Percentiles rank a stretch among this genome's conserved stretches.
Evolutionary conservation across 2,888 invertebrate genomes (phyloP).

Genomic region (Smittia aterrima): DNA sequence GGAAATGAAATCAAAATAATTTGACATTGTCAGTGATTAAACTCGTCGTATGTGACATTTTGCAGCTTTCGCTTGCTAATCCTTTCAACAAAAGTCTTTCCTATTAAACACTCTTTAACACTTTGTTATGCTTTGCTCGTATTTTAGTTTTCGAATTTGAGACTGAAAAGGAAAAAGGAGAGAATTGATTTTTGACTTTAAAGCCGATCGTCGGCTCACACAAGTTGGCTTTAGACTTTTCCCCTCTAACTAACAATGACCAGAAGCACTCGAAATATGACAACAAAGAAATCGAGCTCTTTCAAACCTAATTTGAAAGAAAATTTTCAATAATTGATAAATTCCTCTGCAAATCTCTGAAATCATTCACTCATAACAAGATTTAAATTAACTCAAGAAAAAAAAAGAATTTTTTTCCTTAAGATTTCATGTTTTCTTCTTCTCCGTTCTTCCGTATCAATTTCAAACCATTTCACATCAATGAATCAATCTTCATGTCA

Average conservation of each 20-base stretch:
- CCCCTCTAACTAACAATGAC: not conserved
- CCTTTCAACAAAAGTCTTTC: not conserved
- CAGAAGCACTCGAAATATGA: slow-evolving; percentile 14
- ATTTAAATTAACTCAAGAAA: slow-evolving; percentile 33
- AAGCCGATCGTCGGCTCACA: no score
- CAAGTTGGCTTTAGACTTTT: no score
- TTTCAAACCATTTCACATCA: slow-evolving; percentile 38
- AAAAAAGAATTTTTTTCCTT: no score
- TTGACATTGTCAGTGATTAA: not conserved
- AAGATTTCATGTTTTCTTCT: not conserved
- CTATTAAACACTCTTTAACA: not conserved
- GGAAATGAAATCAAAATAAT: slow-evolving; percentile 18
- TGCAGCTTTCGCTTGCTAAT: not conserved
- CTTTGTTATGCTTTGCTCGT: not conserved
- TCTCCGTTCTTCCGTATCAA: slow-evolving; percentile 32
- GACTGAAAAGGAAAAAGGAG: no score
- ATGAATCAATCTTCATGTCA: slow-evolving; percentile 39
- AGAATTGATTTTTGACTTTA: no score
- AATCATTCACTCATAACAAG: slow-evolving; percentile 29
- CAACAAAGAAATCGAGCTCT: not conserved
- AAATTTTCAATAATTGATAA: not conserved
- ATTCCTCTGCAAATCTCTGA: not conserved
- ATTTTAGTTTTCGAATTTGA: no score
- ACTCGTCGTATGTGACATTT: not conserved
- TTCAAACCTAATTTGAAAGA: not conserved